Base-by-base conservation (phyloP, 1,140 invertebrate species). In the Monochamus saltuarius region DNA sequence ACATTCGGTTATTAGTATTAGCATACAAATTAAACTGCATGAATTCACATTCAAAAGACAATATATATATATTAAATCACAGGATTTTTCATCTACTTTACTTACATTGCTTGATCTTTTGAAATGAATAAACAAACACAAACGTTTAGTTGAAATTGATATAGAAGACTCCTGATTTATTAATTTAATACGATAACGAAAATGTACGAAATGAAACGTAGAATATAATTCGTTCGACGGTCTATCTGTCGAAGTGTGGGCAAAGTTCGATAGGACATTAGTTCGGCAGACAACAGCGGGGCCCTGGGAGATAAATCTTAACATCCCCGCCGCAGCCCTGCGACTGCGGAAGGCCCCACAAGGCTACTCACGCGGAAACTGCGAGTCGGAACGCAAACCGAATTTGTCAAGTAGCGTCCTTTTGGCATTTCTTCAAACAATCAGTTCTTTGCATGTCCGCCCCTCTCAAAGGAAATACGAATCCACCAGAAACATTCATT, bases 371-470 rank as follows among this genome's bases (percentile, higher is more conserved):
- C 68, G 70, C 62, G 68, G 62, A 72, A 72, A 70, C 64, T 65
- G 51, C 70, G 68, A 63, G 57, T 61, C 62, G 68, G 70, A 72
- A 72, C 70, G 70, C 68, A 72, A 72, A 70, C 70, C 64, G 64
- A 72, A 72, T 72, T 72, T 72, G 70, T 72, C 70, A 72, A 72
- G 56, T 64, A 42, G 59, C 64, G 66, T 65, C 70, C 66, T 64
- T 68, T 63, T 58, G 60, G 60, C 47, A 47, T 61, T 66, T 62
- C 65, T 66, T 70, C 65, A 68, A 70, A 70, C 67, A 70, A 66
- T 67, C 59, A 57, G 54, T 61, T 57, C 65, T 67, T 65, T 69
- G 60, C 60, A 56, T 54, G 38, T 37, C 47, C 37, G 14, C n/a
- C 22, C 16, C 13, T 13, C 16, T 57, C 56, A 57, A 57, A 57